Evolutionary conservation across 2,113 vertebrate genomes (phyloP).

Genomic region (Percopsis transmontana): DNA sequence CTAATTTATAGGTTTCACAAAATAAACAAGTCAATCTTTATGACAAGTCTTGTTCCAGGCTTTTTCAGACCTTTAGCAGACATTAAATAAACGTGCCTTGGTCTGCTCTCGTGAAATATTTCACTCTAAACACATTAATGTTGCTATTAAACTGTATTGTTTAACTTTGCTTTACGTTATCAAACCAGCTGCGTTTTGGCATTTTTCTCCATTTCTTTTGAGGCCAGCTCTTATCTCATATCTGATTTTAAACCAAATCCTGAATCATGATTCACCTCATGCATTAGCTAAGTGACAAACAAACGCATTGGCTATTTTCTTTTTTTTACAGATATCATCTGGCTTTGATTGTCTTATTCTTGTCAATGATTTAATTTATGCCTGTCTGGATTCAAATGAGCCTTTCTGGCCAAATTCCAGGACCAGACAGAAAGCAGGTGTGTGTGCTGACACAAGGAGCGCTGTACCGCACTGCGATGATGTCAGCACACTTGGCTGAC

Average conservation of each 20-base stretch:
- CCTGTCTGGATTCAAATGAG: conserved; percentile 38
- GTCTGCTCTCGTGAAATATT: no score
- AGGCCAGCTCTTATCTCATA: background rate
- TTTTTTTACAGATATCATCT: conserved; percentile 40
- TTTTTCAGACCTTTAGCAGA: no score
- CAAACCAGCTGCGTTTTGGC: background rate
- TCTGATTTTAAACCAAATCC: background rate
- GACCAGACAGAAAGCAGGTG: conserved; percentile 45
- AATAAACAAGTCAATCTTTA: no score
- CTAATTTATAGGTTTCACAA: no score
- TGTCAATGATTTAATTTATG: conserved; percentile 52
- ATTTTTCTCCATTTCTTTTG: background rate
- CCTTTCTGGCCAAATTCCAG: conserved; percentile 41
- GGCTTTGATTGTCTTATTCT: conserved; percentile 39
- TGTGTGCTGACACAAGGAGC: conserved; percentile 23
- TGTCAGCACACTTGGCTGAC: conserved; percentile 29
- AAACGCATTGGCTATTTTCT: background rate
- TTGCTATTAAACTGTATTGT: no score
- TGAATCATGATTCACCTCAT: background rate
- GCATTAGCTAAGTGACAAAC: background rate
- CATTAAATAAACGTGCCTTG: no score
- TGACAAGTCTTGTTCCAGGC: no score
- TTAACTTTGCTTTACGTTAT: background rate
- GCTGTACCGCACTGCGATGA: conserved; percentile 30
- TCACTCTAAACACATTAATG: no score